phyloP scores from a whole-genome alignment of 2,113 vertebrate species.

The Aegypius monachus region DNA sequence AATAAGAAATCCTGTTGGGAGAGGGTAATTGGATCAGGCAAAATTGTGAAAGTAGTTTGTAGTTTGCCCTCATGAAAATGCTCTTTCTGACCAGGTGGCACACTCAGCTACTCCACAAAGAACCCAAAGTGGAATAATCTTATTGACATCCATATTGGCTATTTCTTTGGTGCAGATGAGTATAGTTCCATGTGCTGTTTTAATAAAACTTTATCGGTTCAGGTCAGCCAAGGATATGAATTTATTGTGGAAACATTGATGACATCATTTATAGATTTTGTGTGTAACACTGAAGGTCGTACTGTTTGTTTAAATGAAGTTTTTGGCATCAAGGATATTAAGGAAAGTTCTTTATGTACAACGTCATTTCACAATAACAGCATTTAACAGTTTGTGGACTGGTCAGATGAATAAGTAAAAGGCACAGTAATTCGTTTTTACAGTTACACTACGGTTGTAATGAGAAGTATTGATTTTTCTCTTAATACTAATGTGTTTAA shows the following conservation, averaged over 20 bases:
- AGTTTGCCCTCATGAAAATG: neutral
- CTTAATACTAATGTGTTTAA: constrained; percentile 12
- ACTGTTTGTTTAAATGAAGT: neutral
- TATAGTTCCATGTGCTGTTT: neutral
- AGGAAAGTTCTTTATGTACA: neutral
- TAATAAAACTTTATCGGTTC: neutral
- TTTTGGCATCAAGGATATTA: neutral
- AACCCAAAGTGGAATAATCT: neutral
- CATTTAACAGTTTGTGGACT: neutral
- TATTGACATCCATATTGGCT: neutral
- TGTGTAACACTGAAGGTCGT: neutral
- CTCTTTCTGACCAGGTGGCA: neutral
- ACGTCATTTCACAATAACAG: neutral
- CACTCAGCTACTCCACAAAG: neutral
- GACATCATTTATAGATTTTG: neutral
- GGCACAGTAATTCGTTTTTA: neutral
- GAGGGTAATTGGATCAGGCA: neutral
- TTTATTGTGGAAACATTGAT: neutral
- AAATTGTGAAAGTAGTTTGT: neutral
- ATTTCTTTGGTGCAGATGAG: neutral
- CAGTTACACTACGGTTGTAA: constrained; percentile 28
- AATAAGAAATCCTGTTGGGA: neutral
- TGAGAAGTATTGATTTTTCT: constrained; percentile 29
- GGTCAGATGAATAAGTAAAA: neutral
- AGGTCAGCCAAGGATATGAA: neutral